A percentile compares a stretch with the other conserved stretches of the same genome.
phyloP scores from a whole-genome alignment of 2,888 invertebrate species.

The Chesias legatella region DNA sequence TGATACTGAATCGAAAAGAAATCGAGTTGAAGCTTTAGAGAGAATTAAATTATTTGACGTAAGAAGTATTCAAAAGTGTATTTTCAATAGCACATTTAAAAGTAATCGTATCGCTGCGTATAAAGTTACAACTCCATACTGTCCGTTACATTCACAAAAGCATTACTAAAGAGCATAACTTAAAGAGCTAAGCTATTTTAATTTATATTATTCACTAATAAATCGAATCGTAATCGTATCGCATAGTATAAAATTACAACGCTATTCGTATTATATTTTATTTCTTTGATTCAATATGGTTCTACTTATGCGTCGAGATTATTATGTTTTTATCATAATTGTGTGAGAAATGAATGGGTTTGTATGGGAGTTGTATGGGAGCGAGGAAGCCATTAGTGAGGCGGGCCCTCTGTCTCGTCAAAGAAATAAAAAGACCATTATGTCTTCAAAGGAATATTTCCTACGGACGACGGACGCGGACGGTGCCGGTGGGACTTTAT shows the following conservation, averaged over 20 bases:
- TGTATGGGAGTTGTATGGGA: slow-evolving; percentile 20
- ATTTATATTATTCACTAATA: background rate
- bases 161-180: too few species aligned
- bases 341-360: slow-evolving; percentile 41
- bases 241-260: slow-evolving; percentile 5
- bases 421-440: slow-evolving; percentile 19
- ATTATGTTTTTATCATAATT: slow-evolving; percentile 37
- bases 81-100: too few species aligned
- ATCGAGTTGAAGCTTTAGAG: too few species aligned
- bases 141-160: too few species aligned
- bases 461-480: too few species aligned
- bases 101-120: too few species aligned
- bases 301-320: slow-evolving; percentile 23
- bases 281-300: slow-evolving; percentile 14
- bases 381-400: slow-evolving; percentile 36
- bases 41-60: too few species aligned
- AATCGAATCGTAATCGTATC: slow-evolving; percentile 2
- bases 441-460: slow-evolving; percentile 27
- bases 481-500: slow-evolving; percentile 11
- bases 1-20: too few species aligned
- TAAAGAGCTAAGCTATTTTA: background rate
- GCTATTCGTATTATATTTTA: slow-evolving; percentile 6
- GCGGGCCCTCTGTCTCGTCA: slow-evolving; percentile 38
- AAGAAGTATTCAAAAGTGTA: too few species aligned
- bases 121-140: too few species aligned